phyloP scores from a whole-genome alignment of 2,888 invertebrate species.

The Augiades crinisus region DNA sequence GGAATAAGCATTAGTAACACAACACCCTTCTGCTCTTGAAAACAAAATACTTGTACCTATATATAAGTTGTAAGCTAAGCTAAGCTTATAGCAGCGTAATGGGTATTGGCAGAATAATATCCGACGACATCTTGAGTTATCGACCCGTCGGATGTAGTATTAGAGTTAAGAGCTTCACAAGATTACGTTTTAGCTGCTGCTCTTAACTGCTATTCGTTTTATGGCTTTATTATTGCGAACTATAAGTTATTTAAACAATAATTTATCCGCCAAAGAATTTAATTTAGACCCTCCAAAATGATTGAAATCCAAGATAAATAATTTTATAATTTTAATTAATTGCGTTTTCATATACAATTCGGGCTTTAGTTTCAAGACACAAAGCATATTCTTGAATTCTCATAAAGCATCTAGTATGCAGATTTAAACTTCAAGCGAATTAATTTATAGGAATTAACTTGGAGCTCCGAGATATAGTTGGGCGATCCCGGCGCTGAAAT shows the following conservation, averaged over 20 bases:
- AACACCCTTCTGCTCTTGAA: not conserved
- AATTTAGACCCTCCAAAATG: too few species aligned
- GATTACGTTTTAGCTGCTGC: not conserved
- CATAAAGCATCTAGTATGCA: not conserved
- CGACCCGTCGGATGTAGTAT: not conserved
- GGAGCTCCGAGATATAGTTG: slow-evolving; percentile 5
- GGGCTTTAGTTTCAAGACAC: not conserved
- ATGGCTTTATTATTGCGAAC: too few species aligned
- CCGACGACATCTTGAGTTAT: not conserved
- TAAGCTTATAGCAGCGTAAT: not conserved
- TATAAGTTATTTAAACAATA: too few species aligned
- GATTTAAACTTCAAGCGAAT: not conserved
- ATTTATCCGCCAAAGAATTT: too few species aligned
- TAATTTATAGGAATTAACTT: slow-evolving; percentile 11
- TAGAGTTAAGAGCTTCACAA: not conserved
- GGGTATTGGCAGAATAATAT: not conserved
- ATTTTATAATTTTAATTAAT: too few species aligned
- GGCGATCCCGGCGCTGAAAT: slow-evolving; percentile 10
- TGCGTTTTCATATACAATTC: too few species aligned
- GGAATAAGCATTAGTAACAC: not conserved
- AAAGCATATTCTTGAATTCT: not conserved
- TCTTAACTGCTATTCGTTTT: too few species aligned
- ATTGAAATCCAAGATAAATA: too few species aligned
- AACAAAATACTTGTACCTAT: too few species aligned
- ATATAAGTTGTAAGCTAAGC: not conserved